These are phyloP conservation scores for Actinostola sp. DNA, from an alignment of 92 coral and sea anemone species.

Conservation along the genomic window DNA sequence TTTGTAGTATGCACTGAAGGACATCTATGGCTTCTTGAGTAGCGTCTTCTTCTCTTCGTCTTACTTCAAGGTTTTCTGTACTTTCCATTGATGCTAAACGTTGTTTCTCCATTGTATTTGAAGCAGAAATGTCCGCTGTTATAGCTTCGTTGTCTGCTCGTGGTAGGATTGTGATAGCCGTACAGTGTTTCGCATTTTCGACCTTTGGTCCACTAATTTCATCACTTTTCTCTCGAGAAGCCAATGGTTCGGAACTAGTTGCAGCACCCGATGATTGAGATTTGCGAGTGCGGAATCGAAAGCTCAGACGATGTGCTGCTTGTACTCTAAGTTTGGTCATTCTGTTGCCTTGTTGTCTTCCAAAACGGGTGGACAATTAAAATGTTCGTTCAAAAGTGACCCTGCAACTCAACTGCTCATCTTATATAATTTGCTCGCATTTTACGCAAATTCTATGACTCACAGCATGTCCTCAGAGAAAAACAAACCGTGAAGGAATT, in stretches of 20 bases:
- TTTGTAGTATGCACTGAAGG: constrained; percentile 1
- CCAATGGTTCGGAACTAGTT: not conserved
- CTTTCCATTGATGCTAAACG: not conserved
- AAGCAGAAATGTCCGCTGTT: not conserved
- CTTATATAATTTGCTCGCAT: no score
- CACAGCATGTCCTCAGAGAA: no score
- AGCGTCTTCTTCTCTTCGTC: not conserved
- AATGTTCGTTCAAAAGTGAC: no score
- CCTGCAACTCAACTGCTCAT: no score
- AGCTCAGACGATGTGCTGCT: constrained; percentile 16
- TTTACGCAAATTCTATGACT: no score
- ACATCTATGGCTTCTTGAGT: constrained; percentile 18
- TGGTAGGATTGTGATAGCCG: constrained; percentile 5
- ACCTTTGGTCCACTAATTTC: constrained; percentile 22
- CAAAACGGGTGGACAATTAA: no score
- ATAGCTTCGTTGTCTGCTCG: not conserved
- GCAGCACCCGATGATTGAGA: not conserved
- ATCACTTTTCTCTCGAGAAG: not conserved
- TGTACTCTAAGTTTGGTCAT: constrained; percentile 23
- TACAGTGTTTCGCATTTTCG: not conserved
- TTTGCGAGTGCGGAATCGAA: constrained; percentile 25
- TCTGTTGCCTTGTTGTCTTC: no score
- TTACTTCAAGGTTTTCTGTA: not conserved
- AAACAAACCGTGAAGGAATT: no score
- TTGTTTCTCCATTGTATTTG: constrained; percentile 5